Evolutionary conservation across 2,797 vertebrate species (phyloP).

Genomic region (Galaxias olidus): DNA sequence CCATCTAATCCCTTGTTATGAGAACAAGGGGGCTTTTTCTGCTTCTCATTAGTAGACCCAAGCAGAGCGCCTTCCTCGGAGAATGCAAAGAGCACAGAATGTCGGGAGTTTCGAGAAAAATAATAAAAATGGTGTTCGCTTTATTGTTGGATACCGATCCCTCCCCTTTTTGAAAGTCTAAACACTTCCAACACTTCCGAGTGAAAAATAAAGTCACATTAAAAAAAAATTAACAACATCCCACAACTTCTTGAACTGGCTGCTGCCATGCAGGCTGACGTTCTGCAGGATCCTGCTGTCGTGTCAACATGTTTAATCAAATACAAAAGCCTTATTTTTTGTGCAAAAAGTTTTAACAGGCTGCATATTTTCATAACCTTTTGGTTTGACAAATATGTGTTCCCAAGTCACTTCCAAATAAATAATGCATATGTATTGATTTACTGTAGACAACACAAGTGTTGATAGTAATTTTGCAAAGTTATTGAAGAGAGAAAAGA

Average conservation of each 20-base stretch:
- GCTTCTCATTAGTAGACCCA: slow-evolving; percentile 50
- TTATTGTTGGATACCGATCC: slow-evolving; percentile 32
- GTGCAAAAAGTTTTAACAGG: slow-evolving; percentile 4
- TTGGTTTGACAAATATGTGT: slow-evolving; percentile 37
- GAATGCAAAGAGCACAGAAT: slow-evolving; percentile 28
- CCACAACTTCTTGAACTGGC: slow-evolving; percentile 22
- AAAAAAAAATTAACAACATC: slow-evolving; percentile 28
- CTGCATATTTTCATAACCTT: slow-evolving; percentile 20
- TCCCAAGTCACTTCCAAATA: slow-evolving; percentile 24
- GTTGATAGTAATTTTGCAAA: too few relatives aligned
- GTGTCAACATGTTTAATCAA: slow-evolving; percentile 51
- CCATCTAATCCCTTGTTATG: slow-evolving; percentile 41
- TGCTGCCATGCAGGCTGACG: slow-evolving; percentile 12
- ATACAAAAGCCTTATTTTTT: slow-evolving; percentile 50
- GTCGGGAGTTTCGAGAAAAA: slow-evolving; percentile 33
- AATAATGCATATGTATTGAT: slow-evolving; percentile 5
- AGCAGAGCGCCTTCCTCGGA: slow-evolving; percentile 34
- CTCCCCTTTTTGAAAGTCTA: slow-evolving; percentile 36
- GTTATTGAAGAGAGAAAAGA: too few relatives aligned
- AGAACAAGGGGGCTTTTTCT: slow-evolving; percentile 25
- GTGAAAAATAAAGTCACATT: slow-evolving; percentile 28
- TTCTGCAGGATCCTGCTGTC: slow-evolving; percentile 16
- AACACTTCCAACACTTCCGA: slow-evolving; percentile 31
- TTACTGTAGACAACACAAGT: background rate
- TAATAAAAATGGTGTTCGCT: slow-evolving; percentile 48